Conservation (phyloP, 2,888 invertebrate species). For the Malthinus flaveolus region DNA sequence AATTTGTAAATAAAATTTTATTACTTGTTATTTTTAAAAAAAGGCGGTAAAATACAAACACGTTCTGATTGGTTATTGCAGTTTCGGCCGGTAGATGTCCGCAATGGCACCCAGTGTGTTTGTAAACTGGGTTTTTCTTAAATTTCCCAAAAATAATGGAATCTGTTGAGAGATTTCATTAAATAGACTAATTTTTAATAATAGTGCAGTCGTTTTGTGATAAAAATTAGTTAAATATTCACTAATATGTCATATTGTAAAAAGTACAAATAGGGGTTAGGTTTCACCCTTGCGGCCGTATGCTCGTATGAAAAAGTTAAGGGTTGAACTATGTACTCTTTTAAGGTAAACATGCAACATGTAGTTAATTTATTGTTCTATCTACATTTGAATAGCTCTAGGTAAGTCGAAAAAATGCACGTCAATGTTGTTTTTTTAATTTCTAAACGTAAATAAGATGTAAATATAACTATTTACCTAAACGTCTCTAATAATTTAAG, state of each 20-base stretch:
- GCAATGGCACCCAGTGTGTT: conserved; percentile 57
- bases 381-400: conserved; percentile 35
- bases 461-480: conserved; percentile 1
- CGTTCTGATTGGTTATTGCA: conserved; percentile 37
- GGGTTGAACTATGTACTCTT: conserved; percentile 37
- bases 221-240: conserved; percentile 19
- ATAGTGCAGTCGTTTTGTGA: conserved; percentile 13
- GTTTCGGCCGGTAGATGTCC: conserved; percentile 53
- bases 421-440: conserved; percentile 5
- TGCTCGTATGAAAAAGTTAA: conserved; percentile 43
- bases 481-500: conserved; percentile 39
- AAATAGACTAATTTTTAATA: conserved; percentile 26
- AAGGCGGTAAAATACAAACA: conserved; percentile 34
- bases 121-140: conserved; percentile 58
- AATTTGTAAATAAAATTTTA: neutral
- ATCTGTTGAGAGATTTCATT: conserved; percentile 32
- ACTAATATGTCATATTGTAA: conserved; percentile 35
- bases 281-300: conserved; percentile 55
- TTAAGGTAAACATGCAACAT: conserved; percentile 41
- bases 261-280: conserved; percentile 54
- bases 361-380: conserved; percentile 39
- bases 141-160: conserved; percentile 51
- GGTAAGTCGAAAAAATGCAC: conserved; percentile 37
- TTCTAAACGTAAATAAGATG: too few species aligned
- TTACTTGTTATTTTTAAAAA: conserved; percentile 31